Evolutionary conservation across 2,113 vertebrate genomes (phyloP).

Genomic region (Podocnemis expansa): DNA sequence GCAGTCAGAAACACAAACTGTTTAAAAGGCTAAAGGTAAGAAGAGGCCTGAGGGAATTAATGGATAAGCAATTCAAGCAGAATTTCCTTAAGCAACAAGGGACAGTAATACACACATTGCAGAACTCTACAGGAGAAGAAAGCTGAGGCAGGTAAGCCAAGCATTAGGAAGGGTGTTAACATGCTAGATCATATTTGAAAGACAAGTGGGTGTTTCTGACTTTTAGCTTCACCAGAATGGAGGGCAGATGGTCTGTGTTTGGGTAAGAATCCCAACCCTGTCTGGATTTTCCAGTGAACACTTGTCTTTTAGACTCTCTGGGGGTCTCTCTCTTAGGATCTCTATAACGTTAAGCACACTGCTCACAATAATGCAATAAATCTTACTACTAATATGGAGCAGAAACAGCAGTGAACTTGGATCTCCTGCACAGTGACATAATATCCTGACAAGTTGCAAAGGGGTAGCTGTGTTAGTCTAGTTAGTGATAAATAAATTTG

Average conservation of each 20-base stretch:
- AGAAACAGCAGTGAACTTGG: neutral
- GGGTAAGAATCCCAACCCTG: neutral
- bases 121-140: neutral
- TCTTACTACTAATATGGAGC: neutral
- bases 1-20: neutral
- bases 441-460: no score
- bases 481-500: no score
- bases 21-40: neutral
- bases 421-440: neutral
- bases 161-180: neutral
- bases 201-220: neutral
- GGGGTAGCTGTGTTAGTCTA: no score
- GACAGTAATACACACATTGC: neutral
- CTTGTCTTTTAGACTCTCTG: neutral
- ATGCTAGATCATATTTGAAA: neutral
- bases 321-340: neutral
- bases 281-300: neutral
- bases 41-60: neutral
- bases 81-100: neutral
- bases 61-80: neutral
- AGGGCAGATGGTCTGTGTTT: neutral
- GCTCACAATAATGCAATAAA: neutral
- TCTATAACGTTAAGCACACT: neutral
- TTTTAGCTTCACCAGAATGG: neutral
- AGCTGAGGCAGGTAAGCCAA: neutral